Evolutionary conservation across 2,113 vertebrate genomes (phyloP), one percentile per base, ranked within the genome.

Genomic region (Bambusicola thoracicus): DNA sequence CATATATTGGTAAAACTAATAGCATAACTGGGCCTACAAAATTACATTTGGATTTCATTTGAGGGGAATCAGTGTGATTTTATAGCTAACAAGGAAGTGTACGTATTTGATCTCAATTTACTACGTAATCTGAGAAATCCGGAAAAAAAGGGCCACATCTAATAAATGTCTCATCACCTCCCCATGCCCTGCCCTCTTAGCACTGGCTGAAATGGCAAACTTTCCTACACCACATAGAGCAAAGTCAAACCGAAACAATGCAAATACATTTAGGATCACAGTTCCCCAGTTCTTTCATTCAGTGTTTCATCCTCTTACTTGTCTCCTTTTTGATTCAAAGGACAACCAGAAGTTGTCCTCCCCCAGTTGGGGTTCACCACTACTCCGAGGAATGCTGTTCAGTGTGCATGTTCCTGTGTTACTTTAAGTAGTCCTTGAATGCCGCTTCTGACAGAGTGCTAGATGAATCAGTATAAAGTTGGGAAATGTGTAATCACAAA

Each of bases 391-490:
- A 90, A 67, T 36, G 79, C 40, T 80, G 21, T 43, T 86, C 61
- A 24, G 51, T 12, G 11, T 36, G 36, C 20, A 4, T 1, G 0
- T 36, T 88, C 30, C 41, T 72, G 34, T 76, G 65, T 81, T 92
- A 61, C 24, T 77, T 73, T 4, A 46, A 46, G 20, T 29, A 43
- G 25, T 14, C 68, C 65, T 27, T 44, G 51, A 90, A 88, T 4
- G 3, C 15, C 0, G 0, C 51, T 61, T 69, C 65, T 2, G 1
- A 30, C 10, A 44, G 22, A 48, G 41, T 36, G 13, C 30, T 55
- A 75, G 27, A 67, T 49, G 13, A 90, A 46, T n/a, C 38, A 43
- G 17, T 8, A 32, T 29, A n/a, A 61, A 2, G 9, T 17, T 82
- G 32, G 25, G 17, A 41, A 76, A 29, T 58, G 11, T 25, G 20